Evolutionary conservation across 2,113 vertebrate genomes (phyloP), one percentile per base, ranked within the genome.

Genomic region (Montifringilla adamsi): DNA sequence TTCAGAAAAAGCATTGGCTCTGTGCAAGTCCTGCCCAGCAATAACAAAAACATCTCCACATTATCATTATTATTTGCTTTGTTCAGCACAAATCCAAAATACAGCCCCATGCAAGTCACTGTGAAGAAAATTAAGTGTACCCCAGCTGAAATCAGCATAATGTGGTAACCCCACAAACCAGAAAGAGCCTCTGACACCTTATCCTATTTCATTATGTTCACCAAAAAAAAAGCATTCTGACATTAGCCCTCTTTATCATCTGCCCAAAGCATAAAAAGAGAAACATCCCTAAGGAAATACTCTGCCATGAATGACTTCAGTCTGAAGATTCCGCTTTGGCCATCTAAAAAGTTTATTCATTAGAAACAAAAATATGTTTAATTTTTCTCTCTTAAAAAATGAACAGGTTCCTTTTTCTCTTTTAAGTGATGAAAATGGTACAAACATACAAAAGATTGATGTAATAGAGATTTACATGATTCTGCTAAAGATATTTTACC

Each of bases 41-140:
- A 35, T 21, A 43, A 43, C 11, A 44, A 27, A 86, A 68, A 26
- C 11, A 67, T 50, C 52, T 76, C 52, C 1, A 0, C 3, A 14
- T 50, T 0, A 50, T 35, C 62, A 58, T 0, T 16, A 0, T 41
- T 41, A 41, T 41, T 41, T 41, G 39, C 8, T 59, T 21, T 30
- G 13, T 43, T 31, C 53, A 37, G 17, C 14, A 59, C 21, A 68
- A 31, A 68, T 22, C 15, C 22, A 10, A 69, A 53, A 28, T 33
- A 10, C 4, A 60, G 23, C 6, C 8, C 23, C 5, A 5, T 3
- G 1, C 9, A 2, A 46, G 39, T 2, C 18, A 28, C 1, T 28
- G 8, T 20, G 28, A 69, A 46, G 23, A 69, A 62, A 69, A 39
- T 39, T 13, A 28, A 18, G 27, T 27, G 2, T 21, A 67, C 9